Evolutionary conservation across 2,113 vertebrate genomes (phyloP).

Genomic region (Andinoacara biseriatus): DNA sequence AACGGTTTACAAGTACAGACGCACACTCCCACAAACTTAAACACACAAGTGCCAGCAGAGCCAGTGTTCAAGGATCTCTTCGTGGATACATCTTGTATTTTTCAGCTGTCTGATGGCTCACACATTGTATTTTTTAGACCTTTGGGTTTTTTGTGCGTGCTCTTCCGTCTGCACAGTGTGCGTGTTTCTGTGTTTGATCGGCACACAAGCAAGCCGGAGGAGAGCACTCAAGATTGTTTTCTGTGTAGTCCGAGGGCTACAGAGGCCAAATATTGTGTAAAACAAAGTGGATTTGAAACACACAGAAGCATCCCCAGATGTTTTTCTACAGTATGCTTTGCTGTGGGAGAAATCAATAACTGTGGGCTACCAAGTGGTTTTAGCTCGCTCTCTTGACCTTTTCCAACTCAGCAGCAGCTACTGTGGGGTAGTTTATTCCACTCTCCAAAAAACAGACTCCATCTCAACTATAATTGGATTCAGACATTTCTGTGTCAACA

Average conservation of each 20-base stretch:
- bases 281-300: slow-evolving; percentile 65
- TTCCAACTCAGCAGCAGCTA: slow-evolving; percentile 55
- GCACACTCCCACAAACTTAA: slow-evolving; percentile 15
- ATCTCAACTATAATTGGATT: slow-evolving; percentile 54
- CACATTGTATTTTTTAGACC: slow-evolving; percentile 11
- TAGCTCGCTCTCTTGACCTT: slow-evolving; percentile 67
- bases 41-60: not conserved
- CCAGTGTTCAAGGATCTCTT: slow-evolving; percentile 11
- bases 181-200: slow-evolving; percentile 41
- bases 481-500: slow-evolving; percentile 31
- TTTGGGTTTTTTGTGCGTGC: not conserved
- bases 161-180: slow-evolving; percentile 17
- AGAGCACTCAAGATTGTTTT: slow-evolving; percentile 27
- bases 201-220: slow-evolving; percentile 14
- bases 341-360: slow-evolving; percentile 75
- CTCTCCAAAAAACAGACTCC: slow-evolving; percentile 44
- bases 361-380: slow-evolving; percentile 69
- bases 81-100: not conserved
- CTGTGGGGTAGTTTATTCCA: slow-evolving; percentile 34
- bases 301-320: slow-evolving; percentile 64
- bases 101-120: slow-evolving; percentile 34
- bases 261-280: slow-evolving; percentile 59
- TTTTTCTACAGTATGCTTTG: slow-evolving; percentile 46
- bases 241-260: slow-evolving; percentile 40
- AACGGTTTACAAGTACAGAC: slow-evolving; percentile 23